These are phyloP conservation scores for Gobio gobio DNA, from an alignment of 2,113 vertebrate genomes.

Conservation along the genomic window DNA sequence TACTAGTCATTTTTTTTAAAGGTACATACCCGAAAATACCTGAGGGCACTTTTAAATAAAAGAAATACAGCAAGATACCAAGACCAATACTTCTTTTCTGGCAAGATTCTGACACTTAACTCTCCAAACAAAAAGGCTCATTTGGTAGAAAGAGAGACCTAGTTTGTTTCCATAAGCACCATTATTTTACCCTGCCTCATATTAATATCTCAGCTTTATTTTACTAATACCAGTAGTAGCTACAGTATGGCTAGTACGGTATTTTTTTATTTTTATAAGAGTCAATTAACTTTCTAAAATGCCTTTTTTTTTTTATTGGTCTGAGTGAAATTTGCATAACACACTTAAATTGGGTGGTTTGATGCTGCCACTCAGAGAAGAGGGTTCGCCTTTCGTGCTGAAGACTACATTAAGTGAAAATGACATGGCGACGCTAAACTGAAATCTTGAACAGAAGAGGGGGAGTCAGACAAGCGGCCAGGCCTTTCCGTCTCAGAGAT, in stretches of 20 bases:
- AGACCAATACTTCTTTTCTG: not conserved
- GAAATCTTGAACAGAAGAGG: slow-evolving; percentile 51
- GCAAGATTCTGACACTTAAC: not conserved
- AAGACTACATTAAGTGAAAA: slow-evolving; percentile 59
- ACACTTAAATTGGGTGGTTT: not conserved
- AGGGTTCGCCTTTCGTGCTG: slow-evolving; percentile 9
- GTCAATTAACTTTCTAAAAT: slow-evolving; percentile 57
- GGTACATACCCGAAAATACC: no score
- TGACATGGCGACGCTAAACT: slow-evolving; percentile 40
- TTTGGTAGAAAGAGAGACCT: not conserved
- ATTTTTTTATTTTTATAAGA: not conserved
- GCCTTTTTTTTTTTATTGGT: slow-evolving; percentile 58
- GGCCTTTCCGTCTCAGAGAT: slow-evolving; percentile 61
- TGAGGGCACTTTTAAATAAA: no score
- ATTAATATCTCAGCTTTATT: not conserved
- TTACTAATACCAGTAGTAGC: not conserved
- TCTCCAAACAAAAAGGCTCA: not conserved
- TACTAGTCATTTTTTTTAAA: no score
- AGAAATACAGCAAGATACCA: not conserved
- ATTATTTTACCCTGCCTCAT: not conserved
- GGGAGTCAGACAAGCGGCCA: slow-evolving; percentile 15
- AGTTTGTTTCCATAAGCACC: not conserved
- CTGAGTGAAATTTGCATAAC: slow-evolving; percentile 53
- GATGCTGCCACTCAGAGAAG: slow-evolving; percentile 19
- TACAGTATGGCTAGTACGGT: not conserved